Conservation (phyloP, 35 echinoderm and acorn worm species). For the Lytechinus variegatus region DNA sequence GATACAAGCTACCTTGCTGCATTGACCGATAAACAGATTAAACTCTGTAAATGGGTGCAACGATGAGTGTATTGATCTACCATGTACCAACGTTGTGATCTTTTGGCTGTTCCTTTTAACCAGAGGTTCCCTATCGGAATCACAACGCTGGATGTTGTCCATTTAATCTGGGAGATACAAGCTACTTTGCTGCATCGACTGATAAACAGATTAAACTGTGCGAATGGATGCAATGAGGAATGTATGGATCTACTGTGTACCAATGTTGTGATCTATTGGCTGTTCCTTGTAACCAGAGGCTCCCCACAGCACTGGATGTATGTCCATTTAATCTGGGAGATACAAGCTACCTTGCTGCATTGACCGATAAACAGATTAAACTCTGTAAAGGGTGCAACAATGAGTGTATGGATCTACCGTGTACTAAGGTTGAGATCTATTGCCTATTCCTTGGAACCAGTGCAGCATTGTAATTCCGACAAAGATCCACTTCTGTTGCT, state of each 20-base stretch:
- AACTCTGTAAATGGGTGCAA: conserved; percentile 56
- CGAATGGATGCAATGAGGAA: no score
- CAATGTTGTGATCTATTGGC: no score
- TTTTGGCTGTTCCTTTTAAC: no score
- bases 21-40: conserved; percentile 87
- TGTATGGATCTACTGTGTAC: no score
- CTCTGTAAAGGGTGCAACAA: conserved; percentile 37
- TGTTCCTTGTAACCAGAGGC: conserved; percentile 62
- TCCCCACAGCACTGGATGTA: conserved; percentile 73
- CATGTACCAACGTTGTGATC: no score
- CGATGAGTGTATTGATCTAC: neutral
- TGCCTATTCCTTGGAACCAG: no score
- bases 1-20: conserved; percentile 67
- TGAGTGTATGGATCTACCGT: neutral
- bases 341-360: conserved; percentile 65
- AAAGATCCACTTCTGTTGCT: no score
- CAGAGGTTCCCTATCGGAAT: neutral
- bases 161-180: neutral
- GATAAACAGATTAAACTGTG: no score
- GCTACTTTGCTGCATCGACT: no score
- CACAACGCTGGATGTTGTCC: no score
- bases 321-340: conserved; percentile 77
- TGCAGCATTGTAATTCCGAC: no score
- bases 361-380: conserved; percentile 91
- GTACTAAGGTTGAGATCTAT: no score